A percentile compares a stretch with the other conserved stretches of the same genome.
Evolutionary conservation across 2,113 vertebrate genomes (phyloP).

Genomic region (Oncorhynchus kisutch): DNA sequence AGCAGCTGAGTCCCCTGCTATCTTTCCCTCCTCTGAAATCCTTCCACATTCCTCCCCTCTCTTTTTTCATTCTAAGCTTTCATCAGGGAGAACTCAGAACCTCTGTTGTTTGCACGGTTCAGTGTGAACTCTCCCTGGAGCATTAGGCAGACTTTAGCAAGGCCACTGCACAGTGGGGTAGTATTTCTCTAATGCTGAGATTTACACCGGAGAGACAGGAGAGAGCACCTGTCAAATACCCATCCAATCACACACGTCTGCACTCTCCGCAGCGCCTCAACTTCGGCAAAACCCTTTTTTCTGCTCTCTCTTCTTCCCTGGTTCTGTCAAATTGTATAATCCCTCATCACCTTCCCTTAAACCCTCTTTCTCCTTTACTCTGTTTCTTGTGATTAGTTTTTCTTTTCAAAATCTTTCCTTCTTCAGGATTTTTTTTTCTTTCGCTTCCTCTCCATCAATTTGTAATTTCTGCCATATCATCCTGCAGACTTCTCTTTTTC

Average conservation of each 20-base stretch:
- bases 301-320: conserved; percentile 31
- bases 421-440: conserved; percentile 2
- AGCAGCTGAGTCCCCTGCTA: conserved; percentile 49
- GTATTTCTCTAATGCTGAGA: conserved; percentile 40
- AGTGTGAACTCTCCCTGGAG: conserved; percentile 22
- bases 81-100: conserved; percentile 49
- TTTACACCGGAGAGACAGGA: conserved; percentile 46
- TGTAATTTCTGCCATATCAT: no score
- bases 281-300: conserved; percentile 49
- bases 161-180: conserved; percentile 30
- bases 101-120: conserved; percentile 41
- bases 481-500: background rate
- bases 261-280: conserved; percentile 39
- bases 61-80: conserved; percentile 35
- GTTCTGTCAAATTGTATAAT: conserved; percentile 51
- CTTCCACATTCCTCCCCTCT: conserved; percentile 36
- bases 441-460: background rate
- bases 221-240: conserved; percentile 46
- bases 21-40: conserved; percentile 46
- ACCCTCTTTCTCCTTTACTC: conserved; percentile 24
- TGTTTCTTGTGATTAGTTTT: conserved; percentile 20
- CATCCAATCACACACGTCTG: conserved; percentile 1
- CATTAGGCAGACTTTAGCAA: conserved; percentile 19
- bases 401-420: conserved; percentile 42
- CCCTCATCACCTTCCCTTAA: conserved; percentile 50